phyloP scores from a whole-genome alignment of 2,797 vertebrate species.

The Mormyrops boulengeri region DNA sequence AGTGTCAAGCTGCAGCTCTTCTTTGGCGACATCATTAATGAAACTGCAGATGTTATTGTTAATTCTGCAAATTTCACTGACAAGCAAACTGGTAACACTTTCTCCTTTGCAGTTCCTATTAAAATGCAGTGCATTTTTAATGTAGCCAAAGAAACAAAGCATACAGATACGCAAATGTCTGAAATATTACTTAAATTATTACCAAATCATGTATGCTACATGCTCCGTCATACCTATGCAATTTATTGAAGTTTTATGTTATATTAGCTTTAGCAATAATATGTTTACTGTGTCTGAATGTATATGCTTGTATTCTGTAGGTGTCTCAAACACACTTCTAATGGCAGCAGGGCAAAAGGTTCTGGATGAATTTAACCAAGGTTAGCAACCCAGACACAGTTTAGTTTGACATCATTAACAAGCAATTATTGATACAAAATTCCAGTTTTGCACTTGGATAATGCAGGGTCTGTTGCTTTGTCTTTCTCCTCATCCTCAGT shows the following conservation, averaged over 20 bases:
- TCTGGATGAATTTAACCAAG: constrained; percentile 33
- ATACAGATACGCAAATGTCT: background rate
- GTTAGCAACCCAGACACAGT: constrained; percentile 26
- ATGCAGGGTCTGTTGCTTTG: background rate
- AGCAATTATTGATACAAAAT: background rate
- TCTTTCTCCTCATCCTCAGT: constrained; percentile 18
- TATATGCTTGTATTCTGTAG: constrained; percentile 26
- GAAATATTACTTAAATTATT: background rate
- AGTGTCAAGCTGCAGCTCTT: constrained; percentile 44
- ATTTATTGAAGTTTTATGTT: background rate
- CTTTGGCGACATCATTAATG: constrained; percentile 43
- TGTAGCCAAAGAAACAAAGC: background rate
- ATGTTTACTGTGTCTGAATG: background rate
- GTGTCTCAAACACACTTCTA: constrained; percentile 48
- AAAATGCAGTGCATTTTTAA: background rate
- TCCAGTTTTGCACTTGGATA: too few relatives aligned
- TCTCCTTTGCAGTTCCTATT: background rate
- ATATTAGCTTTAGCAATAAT: background rate
- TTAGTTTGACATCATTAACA: background rate
- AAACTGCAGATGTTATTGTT: constrained; percentile 47
- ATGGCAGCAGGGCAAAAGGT: constrained; percentile 42
- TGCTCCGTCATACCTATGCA: background rate
- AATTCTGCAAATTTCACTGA: constrained; percentile 49
- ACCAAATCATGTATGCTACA: background rate
- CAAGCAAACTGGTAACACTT: constrained; percentile 27